Evolutionary conservation across 2,888 invertebrate genomes (phyloP).

Genomic region (Cephus sareptanus): DNA sequence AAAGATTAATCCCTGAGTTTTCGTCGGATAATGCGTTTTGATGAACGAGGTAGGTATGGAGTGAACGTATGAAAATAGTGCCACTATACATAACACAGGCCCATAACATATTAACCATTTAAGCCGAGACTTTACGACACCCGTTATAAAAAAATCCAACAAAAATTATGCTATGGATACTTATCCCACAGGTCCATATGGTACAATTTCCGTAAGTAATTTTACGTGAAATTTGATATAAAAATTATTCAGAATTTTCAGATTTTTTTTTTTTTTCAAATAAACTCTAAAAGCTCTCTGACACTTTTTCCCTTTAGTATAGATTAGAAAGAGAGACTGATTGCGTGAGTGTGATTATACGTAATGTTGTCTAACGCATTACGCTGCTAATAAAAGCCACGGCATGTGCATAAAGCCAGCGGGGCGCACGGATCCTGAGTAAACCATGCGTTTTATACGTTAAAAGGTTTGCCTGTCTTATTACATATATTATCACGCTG

Average conservation of each 20-base stretch:
- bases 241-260: not conserved
- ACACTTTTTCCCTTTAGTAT: not conserved
- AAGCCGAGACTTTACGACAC: not conserved
- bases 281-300: not conserved
- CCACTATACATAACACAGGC: not conserved
- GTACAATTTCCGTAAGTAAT: not conserved
- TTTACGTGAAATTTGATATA: not conserved
- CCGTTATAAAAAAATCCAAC: not conserved
- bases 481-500: not conserved
- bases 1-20: not conserved
- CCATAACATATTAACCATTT: not conserved
- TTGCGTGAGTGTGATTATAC: not conserved
- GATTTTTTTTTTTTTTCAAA: not conserved
- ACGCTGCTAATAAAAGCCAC: not conserved
- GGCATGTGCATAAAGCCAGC: not conserved
- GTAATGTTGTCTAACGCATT: not conserved
- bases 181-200: not conserved
- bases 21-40: not conserved
- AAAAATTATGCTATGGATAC: not conserved
- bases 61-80: not conserved
- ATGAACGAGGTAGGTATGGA: not conserved
- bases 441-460: not conserved
- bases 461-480: not conserved
- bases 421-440: not conserved
- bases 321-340: not conserved